A percentile compares a stretch with the other conserved stretches of the same genome.
Evolutionary conservation across 1,140 invertebrate species (phyloP).

Genomic region (Camponotus floridanus): DNA sequence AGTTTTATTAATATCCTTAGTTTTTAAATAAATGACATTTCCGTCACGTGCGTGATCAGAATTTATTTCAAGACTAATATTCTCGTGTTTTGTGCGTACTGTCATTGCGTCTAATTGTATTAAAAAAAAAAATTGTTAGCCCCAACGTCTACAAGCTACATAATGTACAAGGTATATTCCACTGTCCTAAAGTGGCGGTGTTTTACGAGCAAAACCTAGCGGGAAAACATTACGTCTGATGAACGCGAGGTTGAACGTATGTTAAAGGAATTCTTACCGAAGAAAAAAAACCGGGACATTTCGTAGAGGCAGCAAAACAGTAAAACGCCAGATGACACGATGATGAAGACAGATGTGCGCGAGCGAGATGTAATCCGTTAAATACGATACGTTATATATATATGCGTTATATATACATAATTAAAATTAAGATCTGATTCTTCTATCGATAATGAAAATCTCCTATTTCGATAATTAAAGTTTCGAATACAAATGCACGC

Average conservation of each 20-base stretch:
- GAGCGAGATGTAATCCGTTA: neutral
- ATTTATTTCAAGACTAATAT: constrained; percentile 14
- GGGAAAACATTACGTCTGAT: constrained; percentile 7
- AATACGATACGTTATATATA: neutral
- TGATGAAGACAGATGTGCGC: neutral
- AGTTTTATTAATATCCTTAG: neutral
- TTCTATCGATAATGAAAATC: too few species aligned
- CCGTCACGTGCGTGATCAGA: neutral
- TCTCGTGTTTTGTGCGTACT: neutral
- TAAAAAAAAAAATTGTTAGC: neutral
- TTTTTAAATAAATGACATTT: neutral
- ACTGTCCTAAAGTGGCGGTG: neutral
- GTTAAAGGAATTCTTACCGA: too few species aligned
- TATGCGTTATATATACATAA: too few species aligned
- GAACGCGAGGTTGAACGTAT: neutral
- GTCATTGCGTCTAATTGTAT: neutral
- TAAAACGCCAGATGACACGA: neutral
- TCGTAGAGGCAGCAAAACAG: neutral
- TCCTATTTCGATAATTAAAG: neutral
- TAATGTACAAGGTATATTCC: neutral
- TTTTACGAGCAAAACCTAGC: constrained; percentile 7
- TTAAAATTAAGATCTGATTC: too few species aligned
- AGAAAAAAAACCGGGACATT: neutral
- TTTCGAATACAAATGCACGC: neutral
- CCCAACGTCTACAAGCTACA: neutral